Conservation (phyloP, 2,797 vertebrate genomes). For the Glossophaga mutica region DNA sequence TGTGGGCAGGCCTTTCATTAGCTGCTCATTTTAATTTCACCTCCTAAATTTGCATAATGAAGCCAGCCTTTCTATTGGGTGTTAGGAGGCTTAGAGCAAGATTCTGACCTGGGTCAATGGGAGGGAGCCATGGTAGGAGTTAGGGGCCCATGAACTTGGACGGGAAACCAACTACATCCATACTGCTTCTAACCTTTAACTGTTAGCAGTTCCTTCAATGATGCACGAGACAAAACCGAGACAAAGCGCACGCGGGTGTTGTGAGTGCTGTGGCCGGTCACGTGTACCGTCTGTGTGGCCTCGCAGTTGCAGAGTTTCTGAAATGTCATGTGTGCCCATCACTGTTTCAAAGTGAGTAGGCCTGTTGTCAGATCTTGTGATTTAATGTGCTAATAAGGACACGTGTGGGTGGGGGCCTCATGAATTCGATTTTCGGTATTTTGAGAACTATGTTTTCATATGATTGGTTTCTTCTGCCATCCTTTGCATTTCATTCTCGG, state of each 20-base stretch:
- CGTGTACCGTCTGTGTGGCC: fast-evolving
- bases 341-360: background rate
- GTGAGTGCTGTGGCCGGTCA: background rate
- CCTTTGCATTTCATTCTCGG: background rate
- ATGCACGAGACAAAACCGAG: background rate
- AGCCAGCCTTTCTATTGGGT: background rate
- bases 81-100: background rate
- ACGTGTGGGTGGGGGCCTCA: background rate
- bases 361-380: no score
- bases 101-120: background rate
- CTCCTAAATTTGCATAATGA: background rate
- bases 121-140: background rate
- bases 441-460: background rate
- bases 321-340: background rate
- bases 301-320: background rate
- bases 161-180: background rate
- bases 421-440: background rate
- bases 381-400: background rate
- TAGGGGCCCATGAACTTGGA: background rate
- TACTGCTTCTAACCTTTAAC: background rate
- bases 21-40: background rate
- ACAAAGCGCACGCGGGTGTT: fast-evolving
- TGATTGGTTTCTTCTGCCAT: background rate
- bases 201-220: fast-evolving
- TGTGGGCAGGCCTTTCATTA: background rate